Evolutionary conservation across 1,140 invertebrate species (phyloP), one percentile per base, ranked within the genome.

Genomic region (Cydia pomonella): DNA sequence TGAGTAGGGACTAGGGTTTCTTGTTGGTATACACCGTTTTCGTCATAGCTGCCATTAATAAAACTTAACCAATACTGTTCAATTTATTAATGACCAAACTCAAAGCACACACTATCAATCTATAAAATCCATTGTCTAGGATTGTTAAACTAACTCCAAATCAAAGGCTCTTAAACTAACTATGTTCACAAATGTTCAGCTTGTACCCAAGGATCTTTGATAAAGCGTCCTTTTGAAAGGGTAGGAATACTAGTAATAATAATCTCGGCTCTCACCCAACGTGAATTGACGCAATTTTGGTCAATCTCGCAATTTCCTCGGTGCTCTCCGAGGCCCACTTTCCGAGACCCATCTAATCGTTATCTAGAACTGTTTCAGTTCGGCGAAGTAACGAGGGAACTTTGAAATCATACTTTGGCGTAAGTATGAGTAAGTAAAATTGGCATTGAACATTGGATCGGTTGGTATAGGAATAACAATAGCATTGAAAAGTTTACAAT

Each of bases 211-310:
- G 33, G 63, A 69, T 69, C 64, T 69, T 69, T 69, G 27, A 69
- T 69, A 69, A 69, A 69, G 27, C 27, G 27, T 16, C 5, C 29
- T 38, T 27, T n/a, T 69, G 27, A 69, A 69, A 41, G 33, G 33
- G 64, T 69, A 69, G 64, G 23, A 38, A 33, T 69, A 69, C 64
- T 69, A 33, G 64, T 27, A n/a, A 38, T 69, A 69, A 69, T 66
- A 66, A 66, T 66, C 16, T 69, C 64, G 64, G 27, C 29, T 69
- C 29, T 69, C 64, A 3, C 27, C 33, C 27, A 9, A n/a, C 38
- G 64, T 69, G 64, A 69, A 21, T 69, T 69, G 64, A 69, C 64
- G 64, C 64, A 69, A 69, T 69, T 69, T 69, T 21, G 64, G 64
- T 69, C 29, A 69, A 69, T 69, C 64, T 69, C 29, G 6, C 64